Evolutionary conservation across 1,140 invertebrate species (phyloP).

Genomic region (Gonioctena quinquepunctata): DNA sequence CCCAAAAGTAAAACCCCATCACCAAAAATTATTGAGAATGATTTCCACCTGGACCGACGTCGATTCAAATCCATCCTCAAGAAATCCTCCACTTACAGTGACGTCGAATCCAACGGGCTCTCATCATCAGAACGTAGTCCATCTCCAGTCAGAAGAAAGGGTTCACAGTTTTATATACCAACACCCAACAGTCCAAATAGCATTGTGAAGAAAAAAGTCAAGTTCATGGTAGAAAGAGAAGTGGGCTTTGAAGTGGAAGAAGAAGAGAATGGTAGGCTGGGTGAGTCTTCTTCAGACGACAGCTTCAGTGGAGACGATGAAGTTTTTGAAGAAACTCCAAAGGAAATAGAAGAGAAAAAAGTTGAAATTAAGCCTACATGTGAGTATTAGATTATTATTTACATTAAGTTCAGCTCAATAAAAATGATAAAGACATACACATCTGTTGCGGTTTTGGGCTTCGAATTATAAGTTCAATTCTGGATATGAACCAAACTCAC

Average conservation of each 20-base stretch:
- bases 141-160: slow-evolving; percentile 51
- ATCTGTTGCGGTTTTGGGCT: too few relatives aligned
- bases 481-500: too few relatives aligned
- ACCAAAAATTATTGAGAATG: not conserved
- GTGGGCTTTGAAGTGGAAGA: not conserved
- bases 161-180: slow-evolving; percentile 69
- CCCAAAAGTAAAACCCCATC: not conserved
- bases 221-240: slow-evolving; percentile 51
- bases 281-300: not conserved
- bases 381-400: too few relatives aligned
- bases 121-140: slow-evolving; percentile 35
- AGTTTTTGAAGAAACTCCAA: slow-evolving; percentile 27
- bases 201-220: slow-evolving; percentile 53
- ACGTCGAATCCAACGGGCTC: slow-evolving; percentile 38
- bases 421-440: too few relatives aligned
- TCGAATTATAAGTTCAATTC: too few relatives aligned
- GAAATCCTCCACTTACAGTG: slow-evolving; percentile 57
- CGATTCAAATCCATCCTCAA: slow-evolving; percentile 71
- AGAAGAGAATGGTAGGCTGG: not conserved
- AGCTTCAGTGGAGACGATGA: slow-evolving; percentile 23
- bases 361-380: too few relatives aligned
- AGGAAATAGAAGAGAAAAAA: too few relatives aligned
- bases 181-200: slow-evolving; percentile 58
- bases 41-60: slow-evolving; percentile 17
- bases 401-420: too few relatives aligned